Evolutionary conservation across 2,113 vertebrate species (phyloP).

Genomic region (Thunnus thynnus): DNA sequence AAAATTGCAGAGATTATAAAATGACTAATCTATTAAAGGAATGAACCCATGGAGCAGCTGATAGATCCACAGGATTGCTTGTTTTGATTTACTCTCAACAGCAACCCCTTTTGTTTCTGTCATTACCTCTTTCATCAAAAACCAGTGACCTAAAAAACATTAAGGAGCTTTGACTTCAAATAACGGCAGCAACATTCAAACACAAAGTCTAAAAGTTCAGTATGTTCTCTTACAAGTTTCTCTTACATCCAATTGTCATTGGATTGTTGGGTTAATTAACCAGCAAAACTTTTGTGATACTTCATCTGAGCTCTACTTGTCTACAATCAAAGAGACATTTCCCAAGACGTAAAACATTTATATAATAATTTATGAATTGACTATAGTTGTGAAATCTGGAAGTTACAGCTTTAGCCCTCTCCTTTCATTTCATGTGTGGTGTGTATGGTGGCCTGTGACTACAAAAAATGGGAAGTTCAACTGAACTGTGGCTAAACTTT

Average conservation of each 20-base stretch:
- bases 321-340: no score
- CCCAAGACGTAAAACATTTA: background rate
- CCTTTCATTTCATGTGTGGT: background rate
- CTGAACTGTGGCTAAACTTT: background rate
- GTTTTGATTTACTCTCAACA: slow-evolving; percentile 41
- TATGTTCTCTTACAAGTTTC: no score
- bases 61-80: slow-evolving; percentile 7
- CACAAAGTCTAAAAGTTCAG: background rate
- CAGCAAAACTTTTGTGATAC: background rate
- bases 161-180: background rate
- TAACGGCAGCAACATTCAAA: background rate
- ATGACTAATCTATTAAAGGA: slow-evolving; percentile 50
- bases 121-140: slow-evolving; percentile 11
- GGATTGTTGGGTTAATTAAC: background rate
- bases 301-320: background rate
- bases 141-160: background rate
- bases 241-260: background rate
- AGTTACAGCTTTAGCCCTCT: background rate
- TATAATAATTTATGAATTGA: background rate
- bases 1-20: slow-evolving; percentile 44
- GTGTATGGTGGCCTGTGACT: no score
- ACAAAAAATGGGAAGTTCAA: background rate
- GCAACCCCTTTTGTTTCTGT: background rate
- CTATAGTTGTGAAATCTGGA: background rate
- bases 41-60: slow-evolving; percentile 39